phyloP scores from a whole-genome alignment of 2,888 invertebrate genomes.

The Cataglyphis cursor region DNA sequence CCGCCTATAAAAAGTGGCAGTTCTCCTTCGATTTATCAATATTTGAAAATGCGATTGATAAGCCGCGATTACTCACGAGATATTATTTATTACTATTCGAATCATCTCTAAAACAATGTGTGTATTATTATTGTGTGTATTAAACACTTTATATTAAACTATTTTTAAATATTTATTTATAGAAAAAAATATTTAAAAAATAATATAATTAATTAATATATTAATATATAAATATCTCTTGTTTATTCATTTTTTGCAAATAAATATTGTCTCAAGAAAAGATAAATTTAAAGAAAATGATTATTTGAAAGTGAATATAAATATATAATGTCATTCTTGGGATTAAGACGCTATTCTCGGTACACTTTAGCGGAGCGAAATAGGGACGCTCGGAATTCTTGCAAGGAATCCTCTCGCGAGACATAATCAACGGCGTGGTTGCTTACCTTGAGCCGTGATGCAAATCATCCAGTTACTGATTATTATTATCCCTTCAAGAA shows the following conservation, averaged over 20 bases:
- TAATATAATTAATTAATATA: neutral
- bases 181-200: neutral
- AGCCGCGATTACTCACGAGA: slow-evolving; percentile 33
- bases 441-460: neutral
- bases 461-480: slow-evolving; percentile 27
- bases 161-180: neutral
- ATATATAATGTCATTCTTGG: neutral
- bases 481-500: slow-evolving; percentile 19
- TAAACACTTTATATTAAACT: neutral
- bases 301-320: neutral
- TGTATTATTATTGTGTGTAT: too few relatives aligned
- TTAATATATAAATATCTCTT: neutral
- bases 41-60: slow-evolving; percentile 54
- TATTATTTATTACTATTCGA: slow-evolving; percentile 18
- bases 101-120: neutral
- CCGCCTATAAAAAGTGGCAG: neutral
- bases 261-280: neutral
- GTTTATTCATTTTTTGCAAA: neutral
- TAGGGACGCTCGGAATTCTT: neutral
- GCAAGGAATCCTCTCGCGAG: neutral
- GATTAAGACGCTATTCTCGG: neutral
- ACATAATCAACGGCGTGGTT: neutral
- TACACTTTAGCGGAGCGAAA: slow-evolving; percentile 11
- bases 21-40: slow-evolving; percentile 34
- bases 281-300: neutral